Evolutionary conservation across 2,797 vertebrate species (phyloP), one percentile per base, ranked within the genome.

Genomic region (Chelmon rostratus): DNA sequence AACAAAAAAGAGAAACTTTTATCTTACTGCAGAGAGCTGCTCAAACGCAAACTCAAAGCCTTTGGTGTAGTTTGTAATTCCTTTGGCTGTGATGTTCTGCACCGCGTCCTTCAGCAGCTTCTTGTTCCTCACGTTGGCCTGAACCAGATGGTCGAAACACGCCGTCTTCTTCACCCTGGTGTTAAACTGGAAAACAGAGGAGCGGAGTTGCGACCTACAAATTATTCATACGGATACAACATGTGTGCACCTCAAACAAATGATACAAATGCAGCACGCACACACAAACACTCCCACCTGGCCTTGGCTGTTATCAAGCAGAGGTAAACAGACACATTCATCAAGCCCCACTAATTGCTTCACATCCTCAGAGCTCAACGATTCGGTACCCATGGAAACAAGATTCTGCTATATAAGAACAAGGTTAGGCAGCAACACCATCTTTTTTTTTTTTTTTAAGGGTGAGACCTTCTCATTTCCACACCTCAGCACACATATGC

Each of bases 101-200:
- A 99, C 97, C 0, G 97, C 97, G 31, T 99, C 98, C 93, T 99
- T 99, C 89, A 99, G 91, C 79, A 98, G 95, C 94, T 99, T 99
- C 94, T 99, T 99, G 92, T 99, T 99, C 86, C 98, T 96, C 65
- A 99, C 98, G 8, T 99, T 99, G 73, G 98, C 98, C 91, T 99
- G 98, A 75, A 99, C 98, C 84, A 99, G 97, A 80, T 98, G 97
- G 81, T 97, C 95, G 75, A 99, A 99, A 86, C 98, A 99, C 50
- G 97, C 98, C 23, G 98, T 97, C 9, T 97, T 97, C 79, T 97
- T 97, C 82, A 98, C 98, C 61, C 96, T 96, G 72, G 97, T 98
- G 94, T 99, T 99, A 91, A 99, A 99, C 98, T 99, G 84, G 12
- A 1, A 77, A 91, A 13, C 79, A 90, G 58, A 86, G 38, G 37